Base-by-base conservation (phyloP, 2,797 vertebrate species). In the Takifugu ocellatus region DNA sequence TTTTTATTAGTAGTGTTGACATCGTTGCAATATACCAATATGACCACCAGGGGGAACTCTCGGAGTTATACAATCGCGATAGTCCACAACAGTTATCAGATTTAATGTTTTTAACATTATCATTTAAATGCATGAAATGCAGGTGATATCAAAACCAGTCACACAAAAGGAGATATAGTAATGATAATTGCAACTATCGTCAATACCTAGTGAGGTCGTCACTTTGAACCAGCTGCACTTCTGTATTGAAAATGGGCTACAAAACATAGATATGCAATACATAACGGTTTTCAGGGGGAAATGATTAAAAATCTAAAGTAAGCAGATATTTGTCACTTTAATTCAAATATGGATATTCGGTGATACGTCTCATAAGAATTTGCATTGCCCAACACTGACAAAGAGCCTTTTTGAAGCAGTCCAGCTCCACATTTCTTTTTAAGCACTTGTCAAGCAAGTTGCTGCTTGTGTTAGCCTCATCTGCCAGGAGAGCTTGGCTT, bases 381-480 rank as follows among this genome's bases (percentile, higher is more conserved):
- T 62, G 6, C 7, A 31, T 75, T 71, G 66, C 72, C 72, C 75
- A 85, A 73, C 66, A 29, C 33, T 17, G 6, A 61, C 51, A 44
- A 49, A 46, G 17, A n/a, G 3, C 24, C 17, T 71, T 74, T 63
- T 15, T 45, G 17, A 54, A 57, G 61, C 53, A 78, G 36, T 61
- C 7, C 47, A n/a, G 26, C 61, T 39, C 3, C 57, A 59, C 12
- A 66, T 68, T 72, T 61, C 39, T 59, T 75, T 33, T 61, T 53
- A 66, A 75, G 74, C 73, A 33, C 31, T 49, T 24, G 48, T 63
- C 51, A 62, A 79, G 81, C 84, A 88, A 81, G 87, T 71, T 57
- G 11, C 68, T 65, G 77, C 85, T 63, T 76, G 83, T 75, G 68
- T 72, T 77, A 54, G 49, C 50, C 45, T 74, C 61, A 67, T 74